phyloP scores from a whole-genome alignment of 2,888 invertebrate genomes.

The Junonia oenone region DNA sequence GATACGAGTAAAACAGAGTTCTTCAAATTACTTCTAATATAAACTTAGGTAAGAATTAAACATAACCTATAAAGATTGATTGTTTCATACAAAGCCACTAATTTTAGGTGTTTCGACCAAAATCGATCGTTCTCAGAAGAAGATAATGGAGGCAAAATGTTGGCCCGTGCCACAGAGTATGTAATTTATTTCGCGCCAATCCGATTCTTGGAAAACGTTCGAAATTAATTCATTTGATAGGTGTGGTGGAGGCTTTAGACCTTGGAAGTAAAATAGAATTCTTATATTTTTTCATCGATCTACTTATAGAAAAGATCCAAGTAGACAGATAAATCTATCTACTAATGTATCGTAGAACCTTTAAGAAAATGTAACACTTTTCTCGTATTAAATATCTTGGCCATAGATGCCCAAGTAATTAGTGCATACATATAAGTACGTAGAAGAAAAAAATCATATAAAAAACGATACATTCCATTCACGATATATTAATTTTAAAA shows the following conservation, averaged over 20 bases:
- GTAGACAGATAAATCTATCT: no score
- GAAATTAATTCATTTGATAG: conserved; percentile 10
- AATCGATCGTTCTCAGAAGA: conserved; percentile 45
- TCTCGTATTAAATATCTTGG: no score
- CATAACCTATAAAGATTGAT: conserved; percentile 12
- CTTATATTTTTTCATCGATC: no score
- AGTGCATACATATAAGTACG: no score
- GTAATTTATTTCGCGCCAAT: conserved; percentile 40
- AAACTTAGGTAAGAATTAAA: neutral
- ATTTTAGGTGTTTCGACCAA: conserved; percentile 33
- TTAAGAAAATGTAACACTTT: no score
- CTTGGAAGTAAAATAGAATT: no score
- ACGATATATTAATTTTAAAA: no score
- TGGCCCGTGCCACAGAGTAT: conserved; percentile 59
- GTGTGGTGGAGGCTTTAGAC: conserved; percentile 4
- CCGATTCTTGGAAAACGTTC: conserved; percentile 26
- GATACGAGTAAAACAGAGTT: neutral
- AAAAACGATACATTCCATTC: no score
- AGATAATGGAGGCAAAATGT: conserved; percentile 42
- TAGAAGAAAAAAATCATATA: no score
- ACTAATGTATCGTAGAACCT: no score
- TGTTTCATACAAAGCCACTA: conserved; percentile 23
- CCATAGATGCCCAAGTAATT: no score
- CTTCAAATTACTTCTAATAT: neutral
- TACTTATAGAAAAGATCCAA: no score